A percentile compares a stretch with the other conserved stretches of the same genome.
phyloP scores from a whole-genome alignment of 2,797 vertebrate genomes.

The Eulemur albifrons region DNA sequence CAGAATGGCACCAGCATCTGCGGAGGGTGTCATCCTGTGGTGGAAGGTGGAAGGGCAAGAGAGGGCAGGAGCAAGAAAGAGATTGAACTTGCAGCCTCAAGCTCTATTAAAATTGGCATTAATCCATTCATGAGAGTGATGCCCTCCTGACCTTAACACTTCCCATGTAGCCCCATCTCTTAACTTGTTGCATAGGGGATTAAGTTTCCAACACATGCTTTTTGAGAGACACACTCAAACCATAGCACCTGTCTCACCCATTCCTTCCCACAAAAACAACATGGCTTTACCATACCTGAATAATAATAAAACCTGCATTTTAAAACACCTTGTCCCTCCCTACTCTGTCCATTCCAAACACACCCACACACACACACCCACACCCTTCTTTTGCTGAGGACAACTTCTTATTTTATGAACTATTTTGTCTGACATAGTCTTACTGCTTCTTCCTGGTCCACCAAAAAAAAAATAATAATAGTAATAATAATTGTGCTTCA shows the following conservation, averaged over 20 bases:
- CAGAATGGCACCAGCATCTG: neutral
- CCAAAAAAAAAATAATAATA: neutral
- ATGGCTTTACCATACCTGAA: neutral
- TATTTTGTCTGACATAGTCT: neutral
- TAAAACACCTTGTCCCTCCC: neutral
- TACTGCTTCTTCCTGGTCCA: neutral
- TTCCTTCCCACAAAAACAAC: neutral
- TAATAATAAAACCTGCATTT: neutral
- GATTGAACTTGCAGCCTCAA: neutral
- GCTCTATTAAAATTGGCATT: neutral
- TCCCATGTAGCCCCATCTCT: neutral
- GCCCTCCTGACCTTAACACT: neutral
- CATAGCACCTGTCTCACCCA: neutral
- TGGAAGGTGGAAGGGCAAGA: neutral
- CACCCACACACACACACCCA: neutral
- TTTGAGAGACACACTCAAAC: neutral
- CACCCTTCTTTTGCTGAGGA: neutral
- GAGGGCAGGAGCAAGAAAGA: neutral
- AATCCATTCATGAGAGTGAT: neutral
- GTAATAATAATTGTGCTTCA: neutral
- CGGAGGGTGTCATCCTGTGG: fast-evolving
- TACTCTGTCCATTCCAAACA: neutral
- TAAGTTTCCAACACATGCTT: neutral
- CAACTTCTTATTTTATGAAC: neutral
- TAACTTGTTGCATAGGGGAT: too few relatives aligned